Evolutionary conservation across 2,888 invertebrate genomes (phyloP), one percentile per base, ranked within the genome.

Genomic region (Ypsolopha scabrella): DNA sequence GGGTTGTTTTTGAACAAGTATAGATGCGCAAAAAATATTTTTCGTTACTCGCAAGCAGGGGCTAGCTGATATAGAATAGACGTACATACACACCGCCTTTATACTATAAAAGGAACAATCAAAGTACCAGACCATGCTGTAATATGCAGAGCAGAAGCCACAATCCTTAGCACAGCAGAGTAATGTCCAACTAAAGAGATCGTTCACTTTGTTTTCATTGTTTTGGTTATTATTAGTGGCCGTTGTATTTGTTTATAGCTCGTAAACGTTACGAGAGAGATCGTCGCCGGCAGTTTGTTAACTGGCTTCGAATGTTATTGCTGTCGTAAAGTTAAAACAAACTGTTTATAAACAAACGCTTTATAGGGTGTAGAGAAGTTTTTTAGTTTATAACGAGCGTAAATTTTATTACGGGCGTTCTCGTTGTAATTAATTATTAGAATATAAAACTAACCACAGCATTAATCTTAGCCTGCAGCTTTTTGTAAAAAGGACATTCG

Each of bases 181-280:
- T 37, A 37, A 37, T 38, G n/a, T 37, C 9, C 47, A 35, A 35
- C 34, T 41, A 41, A 41, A 35, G 35, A 50, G 75, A 73, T 64
- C 68, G 70, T 71, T 76, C 69, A 67, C 70, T 72, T 75, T 74
- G 76, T 78, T 82, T 82, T 79, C 77, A 80, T 76, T 80, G 80
- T 80, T 81, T 76, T 81, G 73, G 80, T 81, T 86, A 83, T 83
- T 82, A 82, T 82, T 82, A 82, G 80, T 81, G 77, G 76, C 69
- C 72, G 77, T 86, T 77, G 81, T 68, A 70, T 81, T 75, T 79
- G 83, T 85, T 86, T 83, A 83, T 83, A 73, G 85, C 68, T 78
- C 82, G 63, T 86, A 85, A 86, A 85, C 68, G 75, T 75, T 73
- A 75, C 73, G 71, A 71, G 74, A 72, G 72, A 75, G 74, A 75